Evolutionary conservation across 2,113 vertebrate genomes (phyloP).

Genomic region (Tichodroma muraria): DNA sequence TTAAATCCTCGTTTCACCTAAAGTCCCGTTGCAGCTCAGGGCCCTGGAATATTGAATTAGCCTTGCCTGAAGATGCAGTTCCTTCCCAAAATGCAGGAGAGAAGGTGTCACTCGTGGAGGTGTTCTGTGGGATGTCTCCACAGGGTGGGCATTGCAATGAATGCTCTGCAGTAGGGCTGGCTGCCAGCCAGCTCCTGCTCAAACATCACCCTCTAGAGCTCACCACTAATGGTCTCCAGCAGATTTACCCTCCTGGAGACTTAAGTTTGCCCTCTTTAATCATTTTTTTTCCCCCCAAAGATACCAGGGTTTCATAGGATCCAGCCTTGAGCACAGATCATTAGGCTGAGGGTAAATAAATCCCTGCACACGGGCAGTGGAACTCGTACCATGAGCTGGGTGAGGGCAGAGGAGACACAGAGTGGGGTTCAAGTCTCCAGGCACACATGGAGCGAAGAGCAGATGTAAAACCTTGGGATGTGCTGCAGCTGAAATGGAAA

Average conservation of each 20-base stretch:
- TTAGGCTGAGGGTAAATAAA: neutral
- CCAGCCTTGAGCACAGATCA: neutral
- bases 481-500: neutral
- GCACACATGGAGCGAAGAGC: neutral
- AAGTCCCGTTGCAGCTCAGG: neutral
- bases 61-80: neutral
- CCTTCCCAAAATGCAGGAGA: neutral
- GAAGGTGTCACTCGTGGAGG: accelerated
- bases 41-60: neutral
- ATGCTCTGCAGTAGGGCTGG: neutral
- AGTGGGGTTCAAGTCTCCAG: neutral
- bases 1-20: neutral
- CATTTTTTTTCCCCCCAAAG: neutral
- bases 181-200: neutral
- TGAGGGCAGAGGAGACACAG: neutral
- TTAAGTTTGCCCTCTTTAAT: neutral
- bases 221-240: neutral
- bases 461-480: neutral
- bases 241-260: neutral
- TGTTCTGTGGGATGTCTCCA: neutral
- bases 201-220: neutral
- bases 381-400: accelerated
- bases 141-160: neutral
- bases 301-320: neutral
- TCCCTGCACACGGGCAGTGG: neutral